Conservation (phyloP, 2,113 vertebrate genomes). For the Ondatra zibethicus region DNA sequence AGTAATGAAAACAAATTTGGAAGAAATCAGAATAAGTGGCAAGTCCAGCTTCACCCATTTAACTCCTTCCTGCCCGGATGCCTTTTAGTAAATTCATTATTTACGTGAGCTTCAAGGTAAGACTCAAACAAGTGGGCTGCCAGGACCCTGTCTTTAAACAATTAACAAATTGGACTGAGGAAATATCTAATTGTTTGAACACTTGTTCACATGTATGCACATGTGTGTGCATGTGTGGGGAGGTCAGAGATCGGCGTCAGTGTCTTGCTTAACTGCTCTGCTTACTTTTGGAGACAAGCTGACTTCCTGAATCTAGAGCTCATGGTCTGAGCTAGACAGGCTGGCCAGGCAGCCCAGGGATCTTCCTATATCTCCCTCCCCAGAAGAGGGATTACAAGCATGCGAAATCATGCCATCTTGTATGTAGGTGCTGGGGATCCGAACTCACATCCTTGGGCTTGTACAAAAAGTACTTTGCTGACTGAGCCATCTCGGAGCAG, state of each 20-base stretch:
- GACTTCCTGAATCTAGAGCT: background rate
- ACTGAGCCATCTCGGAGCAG: background rate
- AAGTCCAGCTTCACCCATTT: background rate
- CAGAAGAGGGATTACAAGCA: no score
- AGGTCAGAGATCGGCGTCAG: background rate
- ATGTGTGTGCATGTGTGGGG: background rate
- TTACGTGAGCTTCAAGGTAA: background rate
- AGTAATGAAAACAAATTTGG: background rate
- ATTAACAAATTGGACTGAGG: slow-evolving; percentile 13
- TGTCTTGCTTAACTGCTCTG: no score
- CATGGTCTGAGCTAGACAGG: background rate
- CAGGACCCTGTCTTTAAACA: slow-evolving; percentile 5
- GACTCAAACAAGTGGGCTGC: background rate
- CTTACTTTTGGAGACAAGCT: background rate
- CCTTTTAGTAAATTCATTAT: background rate
- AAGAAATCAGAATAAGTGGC: background rate
- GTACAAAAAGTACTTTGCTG: background rate
- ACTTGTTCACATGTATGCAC: background rate
- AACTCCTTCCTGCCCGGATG: background rate
- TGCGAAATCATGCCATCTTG: no score
- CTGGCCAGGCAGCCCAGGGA: no score
- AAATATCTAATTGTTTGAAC: background rate
- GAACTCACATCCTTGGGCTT: background rate
- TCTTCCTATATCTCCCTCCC: no score
- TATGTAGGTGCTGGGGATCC: no score